Evolutionary conservation across 1,140 invertebrate species (phyloP), one percentile per base, ranked within the genome.

Genomic region (Nomia melanderi): DNA sequence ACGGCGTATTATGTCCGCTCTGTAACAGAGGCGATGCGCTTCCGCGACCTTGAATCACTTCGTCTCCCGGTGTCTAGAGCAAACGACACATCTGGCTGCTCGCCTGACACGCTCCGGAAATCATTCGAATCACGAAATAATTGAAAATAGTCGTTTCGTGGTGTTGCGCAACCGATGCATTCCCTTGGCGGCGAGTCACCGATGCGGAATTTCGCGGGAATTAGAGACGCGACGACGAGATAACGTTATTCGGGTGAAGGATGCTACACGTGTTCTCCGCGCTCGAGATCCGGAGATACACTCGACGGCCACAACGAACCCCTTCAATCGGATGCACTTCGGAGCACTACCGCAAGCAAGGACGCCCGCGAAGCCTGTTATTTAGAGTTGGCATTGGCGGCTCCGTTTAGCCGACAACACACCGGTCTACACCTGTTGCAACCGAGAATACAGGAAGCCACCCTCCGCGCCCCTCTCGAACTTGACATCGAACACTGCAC

Each of bases 371-470:
- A 62, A 25, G 56, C 20, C 39, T 12, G 50, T 14, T 66, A 29
- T 74, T 64, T 39, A 41, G 8, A 41, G 41, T 27, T 47, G 44
- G 44, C 39, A 62, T 9, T n/a, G 31, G 23, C n/a, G 31, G 17
- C 23, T 2, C 67, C 11, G 47, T 36, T 33, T 5, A 2, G 17
- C 2, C 1, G 27, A 39, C 14, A 4, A 29, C 5, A 56, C 12
- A 1, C 12, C 17, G 12, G 4, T 39, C 14, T 77, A 33, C 79
- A 82, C 63, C 79, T 83, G 79, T 78, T 78, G 67, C 74, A 12
- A 54, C 2, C 36, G n/a, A 20, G 44, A 77, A 47, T 39, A 50
- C 69, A 25, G 66, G 60, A 78, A 79, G 73, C 56, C 66, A 29
- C 25, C 14, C 20, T 17, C 53, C 29, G 33, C 66, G 29, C 25